These are phyloP conservation scores for Machaerirhynchus nigripectus DNA, from an alignment of 2,113 vertebrate genomes.

Conservation along the genomic window DNA sequence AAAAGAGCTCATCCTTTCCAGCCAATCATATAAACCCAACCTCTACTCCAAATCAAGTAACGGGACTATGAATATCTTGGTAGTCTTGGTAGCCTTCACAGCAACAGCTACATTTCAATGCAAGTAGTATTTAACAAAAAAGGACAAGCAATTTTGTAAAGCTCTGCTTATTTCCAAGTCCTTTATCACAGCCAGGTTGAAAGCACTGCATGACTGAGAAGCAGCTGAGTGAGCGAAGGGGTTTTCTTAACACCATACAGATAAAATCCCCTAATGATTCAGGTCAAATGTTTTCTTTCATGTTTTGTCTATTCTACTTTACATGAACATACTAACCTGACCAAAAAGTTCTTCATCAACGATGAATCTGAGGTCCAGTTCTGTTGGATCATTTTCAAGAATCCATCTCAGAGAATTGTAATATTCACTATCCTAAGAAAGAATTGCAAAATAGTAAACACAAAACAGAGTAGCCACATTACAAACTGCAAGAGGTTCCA, in stretches of 20 bases:
- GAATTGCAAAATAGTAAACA: not conserved
- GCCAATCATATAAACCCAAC: not conserved
- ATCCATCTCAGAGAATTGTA: constrained; percentile 97
- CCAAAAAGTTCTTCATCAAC: constrained; percentile 98
- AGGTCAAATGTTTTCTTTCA: not conserved
- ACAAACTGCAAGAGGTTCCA: not conserved
- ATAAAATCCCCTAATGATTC: not conserved
- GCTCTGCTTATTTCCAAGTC: not conserved
- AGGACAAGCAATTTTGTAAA: not conserved
- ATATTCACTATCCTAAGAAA: constrained; percentile 90
- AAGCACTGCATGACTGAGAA: not conserved
- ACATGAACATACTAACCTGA: constrained; percentile 80
- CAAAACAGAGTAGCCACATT: not conserved
- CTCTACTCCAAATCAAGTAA: not conserved
- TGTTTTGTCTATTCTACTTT: not conserved
- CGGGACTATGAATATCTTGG: not conserved
- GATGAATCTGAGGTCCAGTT: constrained; percentile 92
- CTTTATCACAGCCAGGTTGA: not conserved
- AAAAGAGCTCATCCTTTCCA: not conserved
- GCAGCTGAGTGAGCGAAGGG: not conserved
- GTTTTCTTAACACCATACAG: not conserved
- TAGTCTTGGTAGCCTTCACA: not conserved
- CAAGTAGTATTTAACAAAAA: not conserved
- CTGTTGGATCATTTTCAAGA: constrained; percentile 93
- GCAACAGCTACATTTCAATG: not conserved